Evolutionary conservation across 2,888 invertebrate species (phyloP).

Genomic region (Eupithecia inturbata): DNA sequence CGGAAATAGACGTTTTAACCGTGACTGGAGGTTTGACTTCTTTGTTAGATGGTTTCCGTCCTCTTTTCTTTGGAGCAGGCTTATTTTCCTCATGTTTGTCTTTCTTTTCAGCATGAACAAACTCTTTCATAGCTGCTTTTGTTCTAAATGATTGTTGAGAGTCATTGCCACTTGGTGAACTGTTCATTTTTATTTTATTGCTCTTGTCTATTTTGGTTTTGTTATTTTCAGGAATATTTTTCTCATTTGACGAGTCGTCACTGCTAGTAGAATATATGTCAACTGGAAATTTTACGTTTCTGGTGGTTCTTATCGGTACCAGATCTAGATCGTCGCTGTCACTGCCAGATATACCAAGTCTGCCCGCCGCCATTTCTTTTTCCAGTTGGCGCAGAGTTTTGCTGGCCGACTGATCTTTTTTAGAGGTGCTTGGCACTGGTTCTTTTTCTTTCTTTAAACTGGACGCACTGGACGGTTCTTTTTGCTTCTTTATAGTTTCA

Average conservation of each 20-base stretch:
- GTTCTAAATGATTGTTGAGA: constrained; percentile 88
- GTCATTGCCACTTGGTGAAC: constrained; percentile 87
- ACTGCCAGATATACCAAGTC: constrained; percentile 84
- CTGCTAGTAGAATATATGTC: constrained; percentile 94
- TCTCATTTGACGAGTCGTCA: constrained; percentile 75
- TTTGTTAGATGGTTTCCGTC: constrained; percentile 77
- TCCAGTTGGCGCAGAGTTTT: constrained; percentile 89
- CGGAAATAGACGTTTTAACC: constrained; percentile 61
- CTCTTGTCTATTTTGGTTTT: constrained; percentile 55
- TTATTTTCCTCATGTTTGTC: constrained; percentile 60
- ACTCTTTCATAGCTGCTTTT: constrained; percentile 94
- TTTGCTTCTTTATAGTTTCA: constrained; percentile 60
- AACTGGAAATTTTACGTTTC: constrained; percentile 85
- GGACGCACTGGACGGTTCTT: constrained; percentile 18
- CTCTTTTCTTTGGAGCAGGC: constrained; percentile 73
- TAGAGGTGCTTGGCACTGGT: constrained; percentile 45
- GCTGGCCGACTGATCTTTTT: constrained; percentile 75
- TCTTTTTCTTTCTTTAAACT: constrained; percentile 46
- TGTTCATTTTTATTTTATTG: constrained; percentile 85
- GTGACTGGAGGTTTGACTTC: constrained; percentile 64
- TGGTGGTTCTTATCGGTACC: constrained; percentile 85
- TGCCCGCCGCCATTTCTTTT: constrained; percentile 87
- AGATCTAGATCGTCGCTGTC: constrained; percentile 91
- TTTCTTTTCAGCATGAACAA: constrained; percentile 82
- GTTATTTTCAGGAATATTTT: constrained; percentile 80